Conservation (phyloP, 1,140 invertebrate genomes). For the Platorchestia sp. region DNA sequence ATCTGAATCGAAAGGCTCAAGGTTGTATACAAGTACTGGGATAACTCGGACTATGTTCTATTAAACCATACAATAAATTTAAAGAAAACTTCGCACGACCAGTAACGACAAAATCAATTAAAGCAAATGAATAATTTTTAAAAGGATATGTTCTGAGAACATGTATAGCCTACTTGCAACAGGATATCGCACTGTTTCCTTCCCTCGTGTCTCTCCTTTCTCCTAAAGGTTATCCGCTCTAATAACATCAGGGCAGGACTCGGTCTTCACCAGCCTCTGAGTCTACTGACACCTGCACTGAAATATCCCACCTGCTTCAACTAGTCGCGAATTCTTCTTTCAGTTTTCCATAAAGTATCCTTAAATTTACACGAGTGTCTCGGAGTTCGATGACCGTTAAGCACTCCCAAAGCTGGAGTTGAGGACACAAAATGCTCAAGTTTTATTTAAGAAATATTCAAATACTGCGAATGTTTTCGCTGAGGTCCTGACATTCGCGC, state of each 20-base stretch:
- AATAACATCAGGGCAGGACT: not conserved
- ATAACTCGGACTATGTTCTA: too few species aligned
- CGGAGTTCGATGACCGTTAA: not conserved
- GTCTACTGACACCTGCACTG: not conserved
- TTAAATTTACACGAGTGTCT: not conserved
- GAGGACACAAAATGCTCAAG: not conserved
- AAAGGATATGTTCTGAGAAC: not conserved
- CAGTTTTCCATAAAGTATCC: not conserved
- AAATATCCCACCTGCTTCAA: not conserved
- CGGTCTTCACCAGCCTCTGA: not conserved
- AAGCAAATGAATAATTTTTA: not conserved
- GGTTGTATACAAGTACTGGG: too few species aligned
- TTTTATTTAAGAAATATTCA: not conserved
- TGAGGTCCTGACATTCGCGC: not conserved
- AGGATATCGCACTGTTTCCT: not conserved
- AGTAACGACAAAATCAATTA: not conserved
- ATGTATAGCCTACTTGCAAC: not conserved
- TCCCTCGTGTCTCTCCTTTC: not conserved
- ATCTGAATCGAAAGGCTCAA: too few species aligned
- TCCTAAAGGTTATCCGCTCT: not conserved
- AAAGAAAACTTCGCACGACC: not conserved
- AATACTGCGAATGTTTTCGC: not conserved
- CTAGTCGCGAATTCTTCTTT: not conserved
- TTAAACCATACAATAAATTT: not conserved
- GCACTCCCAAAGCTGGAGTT: not conserved